A percentile compares a stretch with the other conserved stretches of the same genome.
These are phyloP conservation scores for Deroplatys truncata DNA, from an alignment of 2,888 invertebrate species.

Conservation along the genomic window DNA sequence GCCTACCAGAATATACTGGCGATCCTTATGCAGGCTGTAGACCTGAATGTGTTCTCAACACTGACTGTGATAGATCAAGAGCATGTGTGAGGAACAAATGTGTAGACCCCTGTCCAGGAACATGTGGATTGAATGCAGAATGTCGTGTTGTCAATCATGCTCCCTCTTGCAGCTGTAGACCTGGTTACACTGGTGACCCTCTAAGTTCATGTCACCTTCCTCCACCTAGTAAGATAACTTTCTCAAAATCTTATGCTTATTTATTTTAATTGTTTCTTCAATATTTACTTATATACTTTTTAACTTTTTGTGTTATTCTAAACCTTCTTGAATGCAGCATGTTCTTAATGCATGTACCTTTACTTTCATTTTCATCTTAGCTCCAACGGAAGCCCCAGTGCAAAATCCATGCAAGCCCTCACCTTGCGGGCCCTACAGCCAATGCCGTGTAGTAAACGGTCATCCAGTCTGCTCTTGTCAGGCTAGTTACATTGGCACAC, in stretches of 20 bases:
- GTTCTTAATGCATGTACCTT: conserved; percentile 17
- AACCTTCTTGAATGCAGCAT: background rate
- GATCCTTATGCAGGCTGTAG: conserved; percentile 78
- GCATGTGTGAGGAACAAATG: conserved; percentile 83
- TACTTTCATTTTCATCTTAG: conserved; percentile 8
- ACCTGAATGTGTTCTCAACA: conserved; percentile 78
- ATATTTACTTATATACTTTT: background rate
- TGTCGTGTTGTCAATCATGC: conserved; percentile 80
- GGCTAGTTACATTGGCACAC: conserved; percentile 59
- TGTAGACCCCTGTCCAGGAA: conserved; percentile 75
- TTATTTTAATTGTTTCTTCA: background rate
- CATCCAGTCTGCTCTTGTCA: conserved; percentile 70
- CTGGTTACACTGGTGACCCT: conserved; percentile 76
- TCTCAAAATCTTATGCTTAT: background rate
- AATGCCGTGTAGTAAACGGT: conserved; percentile 67
- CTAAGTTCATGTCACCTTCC: conserved; percentile 62
- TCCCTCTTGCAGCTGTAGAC: conserved; percentile 69
- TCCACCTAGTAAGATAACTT: conserved; percentile 27
- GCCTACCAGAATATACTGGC: conserved; percentile 76
- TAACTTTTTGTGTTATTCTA: background rate
- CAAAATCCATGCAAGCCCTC: conserved; percentile 67
- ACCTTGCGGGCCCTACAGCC: conserved; percentile 79
- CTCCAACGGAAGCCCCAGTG: conserved; percentile 1
- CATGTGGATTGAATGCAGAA: conserved; percentile 78
- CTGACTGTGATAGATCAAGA: conserved; percentile 71